Base-by-base conservation (phyloP, 2,113 vertebrate species). In the Amphiprion percula region DNA sequence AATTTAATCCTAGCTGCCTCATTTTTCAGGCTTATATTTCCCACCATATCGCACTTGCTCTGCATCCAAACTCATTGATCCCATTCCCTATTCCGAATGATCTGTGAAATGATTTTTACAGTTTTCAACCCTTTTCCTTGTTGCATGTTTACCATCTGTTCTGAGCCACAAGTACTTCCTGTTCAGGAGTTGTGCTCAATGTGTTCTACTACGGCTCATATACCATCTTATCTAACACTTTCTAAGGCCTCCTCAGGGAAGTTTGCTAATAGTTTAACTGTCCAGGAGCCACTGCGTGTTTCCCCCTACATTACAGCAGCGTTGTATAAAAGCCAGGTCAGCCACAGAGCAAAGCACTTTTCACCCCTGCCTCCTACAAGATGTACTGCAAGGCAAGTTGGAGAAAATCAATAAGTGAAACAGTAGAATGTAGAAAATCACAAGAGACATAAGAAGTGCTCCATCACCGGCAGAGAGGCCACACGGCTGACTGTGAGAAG, bases 321-420 rank as follows among this genome's bases (percentile, higher is more conserved):
- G 21, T 12, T 72, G 28, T 16, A 21, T 26, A n/a, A 59, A 28
- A 61, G 47, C 39, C 44, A 62, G 30, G 16, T 56, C 52, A 60
- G 46, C 1, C 2, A 28, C 10, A 24, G 41, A 49, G 4, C 12
- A 10, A 66, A 64, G 53, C 4, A 21, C 46, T 65, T 72, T 62
- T 77, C 28, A 77, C 30, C 49, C n/a, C 37, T 14, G 15, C 21
- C 30, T 70, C 21, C 5, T 49, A 44, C 61, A 68, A 59, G 50
- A 50, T 82, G 70, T 76, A 33, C 49, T 44, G 62, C 39, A 37
- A 52, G 66, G 64, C 30, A 46, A 19, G 9, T 4, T 44, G 11
- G 41, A 15, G 12, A 15, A 44, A 44, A 64, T 37, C 33, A 37
- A 80, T 87, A 63, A 33, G 24, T 46, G 71, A 44, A 79, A 68